A percentile compares a stretch with the other conserved stretches of the same genome.
Evolutionary conservation across 2,113 vertebrate genomes (phyloP).

Genomic region (Australoheros scitulus): DNA sequence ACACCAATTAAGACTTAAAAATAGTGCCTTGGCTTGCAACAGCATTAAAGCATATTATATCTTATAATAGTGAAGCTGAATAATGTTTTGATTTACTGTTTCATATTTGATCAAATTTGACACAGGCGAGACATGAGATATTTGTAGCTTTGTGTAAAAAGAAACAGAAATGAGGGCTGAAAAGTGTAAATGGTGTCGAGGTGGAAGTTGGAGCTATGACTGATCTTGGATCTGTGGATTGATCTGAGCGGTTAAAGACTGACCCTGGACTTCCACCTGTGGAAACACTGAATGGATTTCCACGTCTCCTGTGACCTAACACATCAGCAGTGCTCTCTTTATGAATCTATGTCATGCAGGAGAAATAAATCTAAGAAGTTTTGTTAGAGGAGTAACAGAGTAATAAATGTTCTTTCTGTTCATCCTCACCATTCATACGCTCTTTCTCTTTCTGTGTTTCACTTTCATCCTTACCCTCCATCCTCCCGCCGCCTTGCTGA

Average conservation of each 20-base stretch:
- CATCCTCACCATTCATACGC: not conserved
- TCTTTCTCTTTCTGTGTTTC: not conserved
- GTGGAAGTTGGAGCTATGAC: conserved; percentile 26
- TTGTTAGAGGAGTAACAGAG: not conserved
- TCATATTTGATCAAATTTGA: rapidly evolving
- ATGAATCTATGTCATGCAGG: conserved; percentile 36
- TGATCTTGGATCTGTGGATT: conserved; percentile 7
- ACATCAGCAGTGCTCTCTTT: conserved; percentile 19
- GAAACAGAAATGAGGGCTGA: not conserved
- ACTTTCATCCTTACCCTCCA: not conserved
- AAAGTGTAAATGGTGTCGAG: not conserved
- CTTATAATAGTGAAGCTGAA: not conserved
- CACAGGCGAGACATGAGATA: not conserved
- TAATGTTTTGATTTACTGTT: not conserved
- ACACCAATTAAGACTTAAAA: not conserved
- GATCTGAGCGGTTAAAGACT: conserved; percentile 29
- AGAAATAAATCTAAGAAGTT: conserved; percentile 4
- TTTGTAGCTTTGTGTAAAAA: not conserved
- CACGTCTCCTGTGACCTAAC: conserved; percentile 35
- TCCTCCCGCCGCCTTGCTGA: not conserved
- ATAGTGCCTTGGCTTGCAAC: not conserved
- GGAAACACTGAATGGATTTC: conserved; percentile 61
- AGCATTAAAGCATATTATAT: not conserved
- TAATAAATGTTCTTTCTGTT: conserved; percentile 17
- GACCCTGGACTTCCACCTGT: conserved; percentile 53